Conservation (phyloP, 2,797 vertebrate genomes). For the Sebastolobus altivelis region DNA sequence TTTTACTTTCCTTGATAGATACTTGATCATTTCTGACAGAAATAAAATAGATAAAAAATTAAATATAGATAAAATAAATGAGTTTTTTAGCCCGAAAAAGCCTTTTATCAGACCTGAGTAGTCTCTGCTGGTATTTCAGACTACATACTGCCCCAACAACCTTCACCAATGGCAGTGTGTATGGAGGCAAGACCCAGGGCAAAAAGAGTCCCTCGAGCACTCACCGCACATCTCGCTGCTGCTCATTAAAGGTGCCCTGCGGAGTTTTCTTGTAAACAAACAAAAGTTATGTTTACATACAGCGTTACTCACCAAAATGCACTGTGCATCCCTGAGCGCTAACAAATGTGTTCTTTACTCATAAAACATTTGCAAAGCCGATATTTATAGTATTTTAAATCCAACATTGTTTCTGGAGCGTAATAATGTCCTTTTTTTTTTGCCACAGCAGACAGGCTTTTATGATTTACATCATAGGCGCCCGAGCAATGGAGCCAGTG, state of each 20-base stretch:
- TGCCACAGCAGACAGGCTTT: neutral
- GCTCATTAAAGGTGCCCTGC: conserved; percentile 15
- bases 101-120: neutral
- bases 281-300: neutral
- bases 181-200: neutral
- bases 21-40: neutral
- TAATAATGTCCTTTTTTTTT: neutral
- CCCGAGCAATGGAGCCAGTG: neutral
- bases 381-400: neutral
- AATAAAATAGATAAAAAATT: neutral
- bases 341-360: neutral
- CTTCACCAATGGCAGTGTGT: neutral
- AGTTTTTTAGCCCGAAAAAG: rapidly evolving
- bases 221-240: neutral
- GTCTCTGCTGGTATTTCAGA: neutral
- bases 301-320: neutral
- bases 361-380: neutral
- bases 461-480: neutral
- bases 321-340: neutral
- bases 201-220: neutral
- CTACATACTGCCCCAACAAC: neutral
- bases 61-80: neutral
- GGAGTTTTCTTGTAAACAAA: neutral
- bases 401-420: neutral
- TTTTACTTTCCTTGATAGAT: neutral